phyloP scores from a whole-genome alignment of 2,113 vertebrate species.

The Chrysemys picta region DNA sequence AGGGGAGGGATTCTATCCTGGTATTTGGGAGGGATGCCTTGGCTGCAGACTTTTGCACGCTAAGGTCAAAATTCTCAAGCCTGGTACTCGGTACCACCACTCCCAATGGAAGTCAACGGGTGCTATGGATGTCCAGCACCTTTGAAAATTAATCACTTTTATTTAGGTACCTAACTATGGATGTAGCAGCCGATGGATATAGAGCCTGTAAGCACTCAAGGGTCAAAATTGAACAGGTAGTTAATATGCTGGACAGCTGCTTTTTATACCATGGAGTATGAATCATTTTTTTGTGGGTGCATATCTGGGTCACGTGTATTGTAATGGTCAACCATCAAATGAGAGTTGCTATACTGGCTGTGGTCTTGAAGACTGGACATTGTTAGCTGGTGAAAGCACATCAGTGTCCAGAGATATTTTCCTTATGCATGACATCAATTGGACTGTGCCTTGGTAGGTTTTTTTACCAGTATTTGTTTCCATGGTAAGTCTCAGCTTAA shows the following conservation, averaged over 20 bases:
- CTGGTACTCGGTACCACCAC: not conserved
- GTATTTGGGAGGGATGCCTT: not conserved
- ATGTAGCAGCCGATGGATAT: not conserved
- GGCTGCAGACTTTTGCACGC: conserved; percentile 5
- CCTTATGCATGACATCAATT: not conserved
- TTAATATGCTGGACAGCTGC: not conserved
- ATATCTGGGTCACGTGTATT: accelerated
- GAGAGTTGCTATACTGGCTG: not conserved
- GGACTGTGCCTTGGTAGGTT: not conserved
- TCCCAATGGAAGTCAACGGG: not conserved
- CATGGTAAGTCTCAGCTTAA: not conserved
- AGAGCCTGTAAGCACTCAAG: not conserved
- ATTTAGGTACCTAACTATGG: not conserved
- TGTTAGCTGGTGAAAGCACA: not conserved
- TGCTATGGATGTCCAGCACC: not conserved
- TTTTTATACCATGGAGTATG: not conserved
- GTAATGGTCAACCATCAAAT: not conserved
- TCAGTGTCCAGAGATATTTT: not conserved
- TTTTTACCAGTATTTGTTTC: not conserved
- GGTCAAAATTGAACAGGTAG: accelerated
- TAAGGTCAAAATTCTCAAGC: not conserved
- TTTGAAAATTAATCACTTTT: not conserved
- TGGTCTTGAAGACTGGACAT: not conserved
- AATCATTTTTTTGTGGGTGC: not conserved
- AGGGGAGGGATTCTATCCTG: not conserved